Conservation (phyloP, 2,797 vertebrate species). For the Dipus sagitta region DNA sequence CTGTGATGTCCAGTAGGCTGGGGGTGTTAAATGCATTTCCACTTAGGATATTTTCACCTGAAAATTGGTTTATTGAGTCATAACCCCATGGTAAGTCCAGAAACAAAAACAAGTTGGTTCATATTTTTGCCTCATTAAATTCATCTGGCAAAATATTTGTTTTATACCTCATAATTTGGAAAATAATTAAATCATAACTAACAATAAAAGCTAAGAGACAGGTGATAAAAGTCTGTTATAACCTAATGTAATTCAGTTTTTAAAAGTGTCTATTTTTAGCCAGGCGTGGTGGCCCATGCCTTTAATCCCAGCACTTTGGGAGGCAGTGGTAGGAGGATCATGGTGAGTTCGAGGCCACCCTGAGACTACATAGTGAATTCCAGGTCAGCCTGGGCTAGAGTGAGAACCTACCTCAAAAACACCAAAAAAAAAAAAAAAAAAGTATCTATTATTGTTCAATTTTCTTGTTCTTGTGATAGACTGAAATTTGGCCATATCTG, state of each 20-base stretch:
- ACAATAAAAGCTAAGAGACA: background rate
- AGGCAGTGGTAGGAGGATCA: too few species aligned
- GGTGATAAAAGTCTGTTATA: background rate
- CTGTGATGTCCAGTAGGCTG: background rate
- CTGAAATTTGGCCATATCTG: background rate
- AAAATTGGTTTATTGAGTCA: background rate
- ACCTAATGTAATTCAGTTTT: background rate
- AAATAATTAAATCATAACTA: background rate
- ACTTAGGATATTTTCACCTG: background rate
- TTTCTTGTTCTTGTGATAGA: slow-evolving; percentile 25
- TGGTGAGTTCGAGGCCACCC: too few species aligned
- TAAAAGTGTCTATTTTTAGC: background rate
- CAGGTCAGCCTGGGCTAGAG: too few species aligned
- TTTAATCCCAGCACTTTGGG: too few species aligned
- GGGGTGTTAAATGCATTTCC: background rate
- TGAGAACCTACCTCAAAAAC: too few species aligned
- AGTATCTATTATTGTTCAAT: background rate
- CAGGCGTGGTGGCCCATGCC: too few species aligned
- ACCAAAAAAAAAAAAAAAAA: too few species aligned
- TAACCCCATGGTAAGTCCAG: background rate
- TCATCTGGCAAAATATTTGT: background rate
- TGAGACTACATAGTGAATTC: too few species aligned
- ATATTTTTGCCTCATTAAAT: slow-evolving; percentile 3
- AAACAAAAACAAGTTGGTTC: background rate
- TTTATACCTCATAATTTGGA: background rate